Evolutionary conservation across 1,140 invertebrate genomes (phyloP), one percentile per base, ranked within the genome.

Genomic region (Drosophila fuyamai): DNA sequence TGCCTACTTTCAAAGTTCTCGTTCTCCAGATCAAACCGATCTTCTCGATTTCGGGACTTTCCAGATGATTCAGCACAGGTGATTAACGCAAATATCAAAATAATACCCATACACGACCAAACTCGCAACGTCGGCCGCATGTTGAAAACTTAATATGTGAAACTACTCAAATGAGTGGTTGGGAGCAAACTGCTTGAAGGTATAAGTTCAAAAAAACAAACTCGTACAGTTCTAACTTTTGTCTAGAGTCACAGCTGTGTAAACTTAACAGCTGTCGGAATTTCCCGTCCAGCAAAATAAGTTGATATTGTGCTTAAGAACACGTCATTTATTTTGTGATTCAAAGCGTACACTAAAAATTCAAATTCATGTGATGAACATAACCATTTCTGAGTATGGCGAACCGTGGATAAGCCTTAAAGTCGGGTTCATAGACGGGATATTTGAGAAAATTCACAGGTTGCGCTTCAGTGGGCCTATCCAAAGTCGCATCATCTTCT

Each of bases 401-500:
- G 18, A 81, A 86, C 16, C 75, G 43, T 4, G 82, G 68, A 55
- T 61, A 76, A 36, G 72, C 51, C 18, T 48, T 48, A 10, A 38
- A 56, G 13, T 71, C 12, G 0, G 14, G 27, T 4, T 6, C 48
- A 0, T 63, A 9, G 5, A 13, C 4, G 7, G 71, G 56, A 66
- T 77, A 84, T 27, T 16, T 56, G 0, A 83, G 59, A 10, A 79
- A 86, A 12, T 79, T 86, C 2, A 36, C 1, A 6, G 44, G 44
- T 4, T 13, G 5, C 0, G 29, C 27, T n/a, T 79, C 47, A 2
- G 14, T 32, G 8, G 66, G 58, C 4, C 14, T 59, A 16, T 72
- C 58, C 4, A 57, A 5, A 5, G 66, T 59, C 3, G 53, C 23
- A 0, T 50, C 41, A 13, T 71, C 65, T 10, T 58, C 46, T 0